Evolutionary conservation across 2,797 vertebrate genomes (phyloP).

Genomic region (Odontamblyopus rebecca): DNA sequence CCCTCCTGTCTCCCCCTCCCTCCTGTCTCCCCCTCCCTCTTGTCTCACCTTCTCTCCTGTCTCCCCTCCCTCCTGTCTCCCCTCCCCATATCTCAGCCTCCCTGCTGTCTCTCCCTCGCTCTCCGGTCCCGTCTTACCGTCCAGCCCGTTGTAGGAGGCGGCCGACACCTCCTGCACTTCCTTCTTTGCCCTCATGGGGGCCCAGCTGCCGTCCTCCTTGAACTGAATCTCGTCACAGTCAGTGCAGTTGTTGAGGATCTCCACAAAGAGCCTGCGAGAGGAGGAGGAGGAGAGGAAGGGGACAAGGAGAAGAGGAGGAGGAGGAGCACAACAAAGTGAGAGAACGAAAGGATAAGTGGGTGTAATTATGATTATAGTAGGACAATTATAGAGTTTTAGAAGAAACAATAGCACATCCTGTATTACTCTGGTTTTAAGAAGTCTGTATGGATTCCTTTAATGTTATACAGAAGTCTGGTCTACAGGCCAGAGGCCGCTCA

Average conservation of each 20-base stretch:
- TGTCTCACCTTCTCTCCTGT: too few relatives aligned
- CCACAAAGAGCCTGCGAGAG: slow-evolving; percentile 91
- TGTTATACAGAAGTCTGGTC: not conserved
- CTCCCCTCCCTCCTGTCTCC: slow-evolving; percentile 18
- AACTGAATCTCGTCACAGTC: slow-evolving; percentile 99
- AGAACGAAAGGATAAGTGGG: too few relatives aligned
- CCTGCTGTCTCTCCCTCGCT: slow-evolving; percentile 4
- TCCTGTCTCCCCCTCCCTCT: too few relatives aligned
- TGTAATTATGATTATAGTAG: too few relatives aligned
- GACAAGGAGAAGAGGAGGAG: too few relatives aligned
- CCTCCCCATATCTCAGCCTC: slow-evolving; percentile 22
- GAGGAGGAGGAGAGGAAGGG: not conserved
- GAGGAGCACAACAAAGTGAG: not conserved
- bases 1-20: too few relatives aligned
- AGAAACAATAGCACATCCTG: too few relatives aligned
- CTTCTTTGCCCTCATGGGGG: slow-evolving; percentile 95
- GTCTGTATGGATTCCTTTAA: too few relatives aligned
- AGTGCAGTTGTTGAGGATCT: slow-evolving; percentile 94
- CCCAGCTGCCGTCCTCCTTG: slow-evolving; percentile 95
- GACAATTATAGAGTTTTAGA: too few relatives aligned
- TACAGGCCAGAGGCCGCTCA: not conserved
- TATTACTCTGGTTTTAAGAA: too few relatives aligned
- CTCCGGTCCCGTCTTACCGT: slow-evolving; percentile 76
- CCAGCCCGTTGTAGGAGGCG: slow-evolving; percentile 76
- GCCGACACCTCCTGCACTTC: slow-evolving; percentile 93